phyloP scores from a whole-genome alignment of 2,888 invertebrate genomes.

The Entomobrya multifasciata region DNA sequence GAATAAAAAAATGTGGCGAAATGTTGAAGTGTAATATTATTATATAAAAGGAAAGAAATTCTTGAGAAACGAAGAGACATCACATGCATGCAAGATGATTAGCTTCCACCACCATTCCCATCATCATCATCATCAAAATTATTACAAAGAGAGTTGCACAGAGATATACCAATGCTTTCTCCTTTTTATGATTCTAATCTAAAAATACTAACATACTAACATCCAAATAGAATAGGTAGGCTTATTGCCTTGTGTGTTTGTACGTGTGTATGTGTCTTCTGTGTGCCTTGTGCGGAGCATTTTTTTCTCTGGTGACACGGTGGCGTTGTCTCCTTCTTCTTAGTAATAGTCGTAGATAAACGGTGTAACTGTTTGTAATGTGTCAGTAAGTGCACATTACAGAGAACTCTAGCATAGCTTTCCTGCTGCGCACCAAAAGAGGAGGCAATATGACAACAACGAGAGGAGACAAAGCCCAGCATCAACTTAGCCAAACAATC shows the following conservation, averaged over 20 bases:
- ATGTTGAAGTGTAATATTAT: constrained; percentile 39
- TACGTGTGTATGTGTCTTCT: too few relatives aligned
- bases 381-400: constrained; percentile 53
- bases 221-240: constrained; percentile 34
- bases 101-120: constrained; percentile 12
- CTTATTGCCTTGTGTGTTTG: constrained; percentile 40
- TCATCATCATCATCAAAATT: constrained; percentile 29
- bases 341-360: constrained; percentile 37
- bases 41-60: constrained; percentile 39
- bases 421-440: neutral
- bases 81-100: constrained; percentile 34
- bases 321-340: neutral
- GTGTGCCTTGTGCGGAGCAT: too few relatives aligned
- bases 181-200: constrained; percentile 36
- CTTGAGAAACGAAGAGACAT: constrained; percentile 26
- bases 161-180: neutral
- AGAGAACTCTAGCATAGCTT: neutral
- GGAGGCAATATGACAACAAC: neutral
- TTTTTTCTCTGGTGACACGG: too few relatives aligned
- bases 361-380: constrained; percentile 63
- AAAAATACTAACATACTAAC: neutral
- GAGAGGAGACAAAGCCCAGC: constrained; percentile 20
- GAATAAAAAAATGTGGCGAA: neutral
- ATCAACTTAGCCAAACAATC: neutral
- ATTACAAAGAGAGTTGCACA: neutral